Conservation (phyloP, 64 coral and sea anemone species). For the Dendronephthya gigantea region DNA sequence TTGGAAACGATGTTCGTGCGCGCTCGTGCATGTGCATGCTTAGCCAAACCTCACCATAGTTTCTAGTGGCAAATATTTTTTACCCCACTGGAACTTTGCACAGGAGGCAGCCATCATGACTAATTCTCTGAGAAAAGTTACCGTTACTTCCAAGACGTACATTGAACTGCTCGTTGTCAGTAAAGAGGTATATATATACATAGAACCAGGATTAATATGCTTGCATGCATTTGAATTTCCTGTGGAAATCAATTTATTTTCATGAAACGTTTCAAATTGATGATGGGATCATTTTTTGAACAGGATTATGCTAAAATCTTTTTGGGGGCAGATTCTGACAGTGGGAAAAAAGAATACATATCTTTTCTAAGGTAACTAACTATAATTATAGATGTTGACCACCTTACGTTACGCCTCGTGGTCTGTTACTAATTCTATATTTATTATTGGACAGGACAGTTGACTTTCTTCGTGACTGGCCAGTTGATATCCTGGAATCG, state of each 20-base stretch:
- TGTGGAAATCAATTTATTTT: too few relatives aligned
- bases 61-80: not conserved
- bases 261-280: not conserved
- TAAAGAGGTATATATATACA: not conserved
- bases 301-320: slow-evolving; percentile 7
- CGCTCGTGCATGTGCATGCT: too few relatives aligned
- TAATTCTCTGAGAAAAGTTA: not conserved
- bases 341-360: slow-evolving; percentile 8
- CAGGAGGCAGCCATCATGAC: not conserved
- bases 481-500: not conserved
- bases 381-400: too few relatives aligned
- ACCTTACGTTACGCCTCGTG: too few relatives aligned
- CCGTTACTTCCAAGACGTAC: not conserved
- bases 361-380: slow-evolving; percentile 7
- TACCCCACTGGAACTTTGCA: not conserved
- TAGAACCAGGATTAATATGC: too few relatives aligned
- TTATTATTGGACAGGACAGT: not conserved
- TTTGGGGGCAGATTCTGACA: not conserved
- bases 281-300: not conserved
- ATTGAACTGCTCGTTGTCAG: slow-evolving; percentile 4
- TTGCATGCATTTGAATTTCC: too few relatives aligned
- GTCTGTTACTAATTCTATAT: too few relatives aligned
- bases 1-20: too few relatives aligned
- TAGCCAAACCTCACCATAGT: too few relatives aligned
- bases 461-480: slow-evolving; percentile 15